These are phyloP conservation scores for Pseudolycoriella hygida DNA, from an alignment of 2,888 invertebrate genomes.

Conservation along the genomic window DNA sequence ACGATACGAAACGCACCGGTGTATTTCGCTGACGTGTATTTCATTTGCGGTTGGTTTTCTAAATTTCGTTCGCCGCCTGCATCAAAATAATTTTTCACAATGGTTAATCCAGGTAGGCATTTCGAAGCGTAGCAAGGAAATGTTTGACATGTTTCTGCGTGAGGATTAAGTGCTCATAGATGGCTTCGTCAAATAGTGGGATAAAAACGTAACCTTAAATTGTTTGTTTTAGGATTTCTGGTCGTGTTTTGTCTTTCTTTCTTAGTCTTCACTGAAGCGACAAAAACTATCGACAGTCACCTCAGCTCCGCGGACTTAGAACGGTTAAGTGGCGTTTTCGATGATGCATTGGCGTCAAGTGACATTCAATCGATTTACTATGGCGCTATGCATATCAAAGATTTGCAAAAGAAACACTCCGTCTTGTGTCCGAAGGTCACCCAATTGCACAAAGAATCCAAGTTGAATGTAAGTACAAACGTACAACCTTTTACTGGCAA, in stretches of 20 bases:
- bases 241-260: background rate
- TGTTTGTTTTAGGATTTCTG: background rate
- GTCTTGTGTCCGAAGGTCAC: background rate
- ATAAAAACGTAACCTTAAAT: too few relatives aligned
- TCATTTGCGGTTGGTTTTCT: too few relatives aligned
- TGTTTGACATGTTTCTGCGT: too few relatives aligned
- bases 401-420: slow-evolving; percentile 28
- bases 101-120: too few relatives aligned
- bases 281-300: slow-evolving; percentile 20
- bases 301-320: slow-evolving; percentile 20
- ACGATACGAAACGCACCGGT: too few relatives aligned
- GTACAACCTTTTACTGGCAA: background rate
- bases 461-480: slow-evolving; percentile 30
- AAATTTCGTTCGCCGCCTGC: too few relatives aligned
- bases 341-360: slow-evolving; percentile 32
- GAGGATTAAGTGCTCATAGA: too few relatives aligned
- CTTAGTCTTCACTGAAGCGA: slow-evolving; percentile 4
- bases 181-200: too few relatives aligned
- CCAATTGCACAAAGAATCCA: slow-evolving; percentile 18
- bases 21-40: too few relatives aligned
- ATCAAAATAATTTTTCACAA: too few relatives aligned
- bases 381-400: slow-evolving; percentile 51
- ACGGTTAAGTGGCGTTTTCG: slow-evolving; percentile 25
- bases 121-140: too few relatives aligned
- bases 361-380: slow-evolving; percentile 53